Percentiles rank a stretch among this genome's conserved stretches.
Evolutionary conservation across 2,113 vertebrate genomes (phyloP).

Genomic region (Entomyzon cyanotis): DNA sequence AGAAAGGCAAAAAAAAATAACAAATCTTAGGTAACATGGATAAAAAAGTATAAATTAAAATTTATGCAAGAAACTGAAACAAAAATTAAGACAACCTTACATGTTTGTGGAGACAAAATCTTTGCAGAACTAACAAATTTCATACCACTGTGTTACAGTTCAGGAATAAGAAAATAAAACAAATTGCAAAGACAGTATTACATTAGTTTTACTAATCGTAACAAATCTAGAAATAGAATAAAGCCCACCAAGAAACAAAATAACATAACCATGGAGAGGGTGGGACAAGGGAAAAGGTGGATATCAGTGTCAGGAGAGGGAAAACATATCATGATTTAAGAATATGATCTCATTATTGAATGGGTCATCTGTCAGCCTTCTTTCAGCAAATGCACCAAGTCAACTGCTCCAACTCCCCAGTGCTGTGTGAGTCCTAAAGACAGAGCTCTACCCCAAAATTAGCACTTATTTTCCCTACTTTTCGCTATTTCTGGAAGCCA

Average conservation of each 20-base stretch:
- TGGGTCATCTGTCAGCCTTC: not conserved
- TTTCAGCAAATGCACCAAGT: not conserved
- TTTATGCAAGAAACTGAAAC: conserved; percentile 54
- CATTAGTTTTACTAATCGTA: not conserved
- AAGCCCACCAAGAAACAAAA: not conserved
- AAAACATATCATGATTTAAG: not conserved
- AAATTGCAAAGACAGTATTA: not conserved
- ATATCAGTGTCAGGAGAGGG: not conserved
- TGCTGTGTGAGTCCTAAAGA: fast-evolving
- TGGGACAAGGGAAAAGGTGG: not conserved
- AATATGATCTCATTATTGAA: not conserved
- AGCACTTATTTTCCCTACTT: not conserved
- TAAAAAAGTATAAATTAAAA: conserved; percentile 62
- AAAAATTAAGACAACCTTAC: conserved; percentile 34
- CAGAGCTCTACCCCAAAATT: not conserved
- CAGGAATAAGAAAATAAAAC: not conserved
- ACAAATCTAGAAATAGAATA: not conserved
- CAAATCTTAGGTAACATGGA: conserved; percentile 50
- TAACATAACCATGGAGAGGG: not conserved
- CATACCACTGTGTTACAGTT: not conserved
- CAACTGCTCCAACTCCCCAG: not conserved
- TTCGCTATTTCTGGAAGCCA: not conserved
- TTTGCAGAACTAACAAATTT: not conserved
- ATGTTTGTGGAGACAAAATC: conserved; percentile 23
- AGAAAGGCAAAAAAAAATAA: conserved; percentile 50